Percentiles rank a stretch among this genome's conserved stretches.
Conservation (phyloP, 1,140 invertebrate genomes). For the Lycorma delicatula region DNA sequence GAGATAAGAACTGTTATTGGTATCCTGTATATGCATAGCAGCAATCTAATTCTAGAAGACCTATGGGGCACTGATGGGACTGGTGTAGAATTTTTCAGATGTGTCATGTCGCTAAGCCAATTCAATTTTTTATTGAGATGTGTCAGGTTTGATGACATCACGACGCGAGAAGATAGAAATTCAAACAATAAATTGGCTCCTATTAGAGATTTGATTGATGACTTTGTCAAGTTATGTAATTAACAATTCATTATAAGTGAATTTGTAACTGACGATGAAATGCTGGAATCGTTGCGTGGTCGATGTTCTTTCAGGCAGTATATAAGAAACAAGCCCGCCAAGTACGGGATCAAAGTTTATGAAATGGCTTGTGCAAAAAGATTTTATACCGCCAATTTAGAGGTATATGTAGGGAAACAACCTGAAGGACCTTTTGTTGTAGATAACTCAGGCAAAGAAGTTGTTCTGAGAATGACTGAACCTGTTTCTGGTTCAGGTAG, state of each 20-base stretch:
- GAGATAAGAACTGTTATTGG: too few relatives aligned
- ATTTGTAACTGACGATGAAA: constrained; percentile 38
- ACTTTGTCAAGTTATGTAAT: too few relatives aligned
- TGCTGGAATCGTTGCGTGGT: constrained; percentile 34
- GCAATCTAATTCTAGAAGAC: too few relatives aligned
- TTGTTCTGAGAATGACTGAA: constrained; percentile 25
- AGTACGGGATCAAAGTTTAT: constrained; percentile 41
- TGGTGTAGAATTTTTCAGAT: too few relatives aligned
- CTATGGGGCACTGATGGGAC: too few relatives aligned
- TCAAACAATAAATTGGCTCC: too few relatives aligned
- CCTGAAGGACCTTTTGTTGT: constrained; percentile 30
- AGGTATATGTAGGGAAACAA: constrained; percentile 33
- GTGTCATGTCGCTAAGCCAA: background rate
- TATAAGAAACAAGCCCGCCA: constrained; percentile 36
- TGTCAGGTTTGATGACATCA: too few relatives aligned
- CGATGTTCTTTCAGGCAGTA: constrained; percentile 35
- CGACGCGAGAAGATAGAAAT: background rate
- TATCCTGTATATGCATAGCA: too few relatives aligned
- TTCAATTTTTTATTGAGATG: background rate
- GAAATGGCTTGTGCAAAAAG: constrained; percentile 30
- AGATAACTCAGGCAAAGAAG: constrained; percentile 30
- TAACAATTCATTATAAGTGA: too few relatives aligned
- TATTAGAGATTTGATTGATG: too few relatives aligned
- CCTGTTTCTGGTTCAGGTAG: constrained; percentile 24
- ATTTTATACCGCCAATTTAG: constrained; percentile 31